A percentile compares a stretch with the other conserved stretches of the same genome.
These are phyloP conservation scores for Pseudochirops corinnae DNA, from an alignment of 2,797 vertebrate genomes.

Conservation along the genomic window DNA sequence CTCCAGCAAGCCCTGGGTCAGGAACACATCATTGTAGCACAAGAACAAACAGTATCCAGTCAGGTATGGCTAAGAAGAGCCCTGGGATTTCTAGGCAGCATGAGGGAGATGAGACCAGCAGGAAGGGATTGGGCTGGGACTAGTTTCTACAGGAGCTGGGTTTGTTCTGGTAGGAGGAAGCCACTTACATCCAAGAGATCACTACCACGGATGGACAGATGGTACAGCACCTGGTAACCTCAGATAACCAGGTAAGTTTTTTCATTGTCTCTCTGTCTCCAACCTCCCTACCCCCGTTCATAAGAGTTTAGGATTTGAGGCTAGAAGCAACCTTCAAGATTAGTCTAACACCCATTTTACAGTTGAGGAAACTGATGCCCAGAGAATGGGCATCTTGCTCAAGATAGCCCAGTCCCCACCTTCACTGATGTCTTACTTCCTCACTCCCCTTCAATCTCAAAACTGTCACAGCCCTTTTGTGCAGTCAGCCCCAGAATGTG, in stretches of 20 bases:
- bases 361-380: not conserved
- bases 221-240: slow-evolving; percentile 95
- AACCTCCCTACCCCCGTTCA: not conserved
- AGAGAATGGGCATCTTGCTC: not conserved
- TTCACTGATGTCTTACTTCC: not conserved
- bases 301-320: not conserved
- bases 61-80: slow-evolving; percentile 86
- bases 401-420: not conserved
- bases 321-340: not conserved
- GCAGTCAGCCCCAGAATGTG: not conserved
- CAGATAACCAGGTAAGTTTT: slow-evolving; percentile 93
- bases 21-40: slow-evolving; percentile 96
- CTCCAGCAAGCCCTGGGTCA: slow-evolving; percentile 92
- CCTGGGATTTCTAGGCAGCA: rapidly evolving
- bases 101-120: not conserved
- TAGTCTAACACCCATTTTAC: not conserved
- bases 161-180: slow-evolving; percentile 90
- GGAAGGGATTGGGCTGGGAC: not conserved
- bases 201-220: slow-evolving; percentile 97
- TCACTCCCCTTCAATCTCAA: not conserved
- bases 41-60: slow-evolving; percentile 91
- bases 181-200: slow-evolving; percentile 97
- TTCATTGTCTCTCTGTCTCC: no score
- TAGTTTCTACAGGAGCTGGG: not conserved
- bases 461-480: not conserved